Evolutionary conservation across 2,888 invertebrate genomes (phyloP), one percentile per base, ranked within the genome.

Genomic region (Archaeoteleia sp.): DNA sequence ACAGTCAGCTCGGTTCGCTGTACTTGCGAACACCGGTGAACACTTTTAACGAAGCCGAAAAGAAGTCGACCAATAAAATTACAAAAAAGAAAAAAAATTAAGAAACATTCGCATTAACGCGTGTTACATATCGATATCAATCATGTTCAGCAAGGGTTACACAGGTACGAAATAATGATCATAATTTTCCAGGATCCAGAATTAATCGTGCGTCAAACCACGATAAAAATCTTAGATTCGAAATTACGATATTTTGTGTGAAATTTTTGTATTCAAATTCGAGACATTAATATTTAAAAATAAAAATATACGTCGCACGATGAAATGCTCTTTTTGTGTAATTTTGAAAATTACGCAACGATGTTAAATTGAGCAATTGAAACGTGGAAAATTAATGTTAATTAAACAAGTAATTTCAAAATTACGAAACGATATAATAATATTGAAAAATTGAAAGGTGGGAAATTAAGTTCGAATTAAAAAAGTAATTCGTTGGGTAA

Each of bases 91-190:
- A 13, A 10, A 8, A 48, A 3, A 42, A 27, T 32, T 1, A 13
- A 30, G 37, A 12, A 34, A 32, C 25, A 8, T 13, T 60, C 49
- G 37, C 54, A 51, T 60, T 67, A 67, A 51, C 67, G 61, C 61
- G 62, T 8, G 67, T 67, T 67, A 62, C 51, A 67, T 62, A 67
- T 57, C 67, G 67, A 62, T 54, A 67, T 67, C 62, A 54, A 67
- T 67, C 67, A 67, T 62, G 67, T 58, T 67, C 55, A 55, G 39
- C 67, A 55, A 54, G 39, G 42, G 48, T 42, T 53, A 15, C 17
- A 27, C 61, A 55, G 67, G 67, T 67, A 67, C 17, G 67, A 62
- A 62, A 67, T 61, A 55, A 62, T 62, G 51, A 62, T 67, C 60
- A 58, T 67, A 57, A 67, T 62, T 67, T 61, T 67, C 51, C 61